These are phyloP conservation scores for Anthonomus grandis DNA, from an alignment of 1,140 invertebrate genomes.

Conservation along the genomic window DNA sequence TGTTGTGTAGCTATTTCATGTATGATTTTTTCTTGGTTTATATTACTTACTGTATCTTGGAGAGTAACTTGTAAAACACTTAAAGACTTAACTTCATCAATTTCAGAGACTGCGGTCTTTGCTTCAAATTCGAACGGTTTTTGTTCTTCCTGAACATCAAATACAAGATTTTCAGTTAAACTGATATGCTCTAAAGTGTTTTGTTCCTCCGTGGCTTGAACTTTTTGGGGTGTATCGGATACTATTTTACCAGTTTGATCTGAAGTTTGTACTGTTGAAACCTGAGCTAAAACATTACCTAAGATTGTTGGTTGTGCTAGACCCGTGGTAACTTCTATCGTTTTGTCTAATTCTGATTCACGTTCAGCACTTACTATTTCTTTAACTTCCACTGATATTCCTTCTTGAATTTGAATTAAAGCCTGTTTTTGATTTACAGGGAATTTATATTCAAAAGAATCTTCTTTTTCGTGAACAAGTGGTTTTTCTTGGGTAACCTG, in stretches of 20 bases:
- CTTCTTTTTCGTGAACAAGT: conserved; percentile 47
- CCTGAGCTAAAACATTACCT: conserved; percentile 45
- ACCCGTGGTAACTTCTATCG: conserved; percentile 37
- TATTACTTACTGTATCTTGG: conserved; percentile 48
- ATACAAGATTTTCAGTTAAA: conserved; percentile 29
- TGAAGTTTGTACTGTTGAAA: conserved; percentile 47
- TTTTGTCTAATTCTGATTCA: conserved; percentile 41
- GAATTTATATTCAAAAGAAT: conserved; percentile 20
- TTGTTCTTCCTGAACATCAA: conserved; percentile 40
- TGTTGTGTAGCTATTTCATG: conserved; percentile 45
- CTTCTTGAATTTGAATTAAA: conserved; percentile 41
- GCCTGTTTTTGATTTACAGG: conserved; percentile 37
- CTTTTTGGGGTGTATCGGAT: conserved; percentile 28
- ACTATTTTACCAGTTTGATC: conserved; percentile 27
- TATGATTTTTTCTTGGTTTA: conserved; percentile 36
- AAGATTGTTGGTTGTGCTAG: conserved; percentile 41
- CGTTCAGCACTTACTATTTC: conserved; percentile 44
- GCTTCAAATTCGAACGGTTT: conserved; percentile 35
- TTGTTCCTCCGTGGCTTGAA: conserved; percentile 30
- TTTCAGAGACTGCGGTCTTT: conserved; percentile 47
- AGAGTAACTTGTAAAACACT: conserved; percentile 50
- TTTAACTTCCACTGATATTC: conserved; percentile 39
- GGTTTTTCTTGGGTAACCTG: conserved; percentile 37
- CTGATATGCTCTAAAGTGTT: conserved; percentile 32
- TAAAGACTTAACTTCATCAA: conserved; percentile 51